Conservation (phyloP, 2,888 invertebrate species). For the Timema cristinae region DNA sequence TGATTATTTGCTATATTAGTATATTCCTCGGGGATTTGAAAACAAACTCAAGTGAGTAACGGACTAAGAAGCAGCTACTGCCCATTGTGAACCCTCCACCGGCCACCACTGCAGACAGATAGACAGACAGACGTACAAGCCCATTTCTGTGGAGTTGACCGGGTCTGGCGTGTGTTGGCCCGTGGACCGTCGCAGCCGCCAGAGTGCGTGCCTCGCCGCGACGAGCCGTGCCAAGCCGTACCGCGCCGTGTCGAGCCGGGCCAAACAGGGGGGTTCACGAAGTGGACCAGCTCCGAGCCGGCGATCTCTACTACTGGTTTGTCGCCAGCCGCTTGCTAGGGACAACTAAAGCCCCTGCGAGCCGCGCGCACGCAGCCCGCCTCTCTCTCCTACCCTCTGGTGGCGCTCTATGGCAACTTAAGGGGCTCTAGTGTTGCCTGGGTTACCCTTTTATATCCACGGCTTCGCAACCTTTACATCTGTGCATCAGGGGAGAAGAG, state of each 20-base stretch:
- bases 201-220: slow-evolving; percentile 68
- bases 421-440: too few species aligned
- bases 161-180: slow-evolving; percentile 24
- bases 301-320: slow-evolving; percentile 11
- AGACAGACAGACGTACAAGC: slow-evolving; percentile 28
- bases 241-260: slow-evolving; percentile 54
- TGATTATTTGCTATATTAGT: too few species aligned
- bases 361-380: background rate
- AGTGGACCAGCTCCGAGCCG: slow-evolving; percentile 13
- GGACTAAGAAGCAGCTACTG: too few species aligned
- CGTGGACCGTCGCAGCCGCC: slow-evolving; percentile 52
- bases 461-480: too few species aligned
- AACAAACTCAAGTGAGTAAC: too few species aligned
- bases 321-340: background rate
- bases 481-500: too few species aligned
- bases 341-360: background rate
- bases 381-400: background rate
- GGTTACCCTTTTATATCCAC: too few species aligned
- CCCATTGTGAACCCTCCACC: too few species aligned
- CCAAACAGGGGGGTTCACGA: background rate
- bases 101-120: too few species aligned
- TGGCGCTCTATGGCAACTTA: too few species aligned
- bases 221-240: slow-evolving; percentile 67
- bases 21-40: too few species aligned
- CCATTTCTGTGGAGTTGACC: slow-evolving; percentile 31